Evolutionary conservation across 2,113 vertebrate genomes (phyloP).

Genomic region (Lepisosteus oculatus): DNA sequence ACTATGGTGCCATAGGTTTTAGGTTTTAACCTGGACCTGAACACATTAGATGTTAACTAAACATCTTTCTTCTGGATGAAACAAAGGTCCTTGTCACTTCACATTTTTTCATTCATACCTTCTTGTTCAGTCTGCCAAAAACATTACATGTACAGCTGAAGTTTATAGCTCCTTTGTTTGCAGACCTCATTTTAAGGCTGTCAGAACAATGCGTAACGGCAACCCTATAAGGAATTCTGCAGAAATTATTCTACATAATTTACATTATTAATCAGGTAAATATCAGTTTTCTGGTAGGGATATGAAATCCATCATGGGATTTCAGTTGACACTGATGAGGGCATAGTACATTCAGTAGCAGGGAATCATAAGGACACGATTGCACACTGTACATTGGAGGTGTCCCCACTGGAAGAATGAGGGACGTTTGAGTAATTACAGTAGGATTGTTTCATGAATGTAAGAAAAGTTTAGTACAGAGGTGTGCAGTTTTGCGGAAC

Average conservation of each 20-base stretch:
- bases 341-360: background rate
- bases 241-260: slow-evolving; percentile 9
- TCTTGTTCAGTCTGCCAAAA: background rate
- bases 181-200: slow-evolving; percentile 2
- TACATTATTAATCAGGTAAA: slow-evolving; percentile 15
- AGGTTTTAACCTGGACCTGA: background rate
- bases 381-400: background rate
- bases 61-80: background rate
- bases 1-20: background rate
- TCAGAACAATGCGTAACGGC: background rate
- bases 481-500: too few relatives aligned
- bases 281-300: background rate
- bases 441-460: background rate
- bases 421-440: background rate
- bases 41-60: too few relatives aligned
- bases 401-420: background rate
- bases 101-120: background rate
- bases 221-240: slow-evolving; percentile 6
- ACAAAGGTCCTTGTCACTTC: background rate
- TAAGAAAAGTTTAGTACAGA: too few relatives aligned
- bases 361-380: background rate
- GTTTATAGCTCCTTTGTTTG: slow-evolving; percentile 6
- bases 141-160: background rate
- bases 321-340: slow-evolving; percentile 1
- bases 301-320: background rate